Conservation (phyloP, 2,888 invertebrate species). For the Melieria crassipennis region DNA sequence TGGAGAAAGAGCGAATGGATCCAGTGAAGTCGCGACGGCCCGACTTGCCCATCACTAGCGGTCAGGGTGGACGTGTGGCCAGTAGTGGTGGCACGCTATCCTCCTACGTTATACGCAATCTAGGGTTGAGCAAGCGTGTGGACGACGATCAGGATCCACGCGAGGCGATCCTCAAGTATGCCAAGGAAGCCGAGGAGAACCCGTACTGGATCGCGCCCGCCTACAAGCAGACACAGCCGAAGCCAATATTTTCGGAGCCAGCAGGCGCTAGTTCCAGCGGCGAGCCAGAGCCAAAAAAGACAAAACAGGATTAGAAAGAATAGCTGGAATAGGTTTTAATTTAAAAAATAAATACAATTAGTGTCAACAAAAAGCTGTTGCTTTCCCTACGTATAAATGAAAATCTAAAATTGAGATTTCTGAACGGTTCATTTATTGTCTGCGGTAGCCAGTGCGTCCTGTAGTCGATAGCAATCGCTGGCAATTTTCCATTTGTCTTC, state of each 20-base stretch:
- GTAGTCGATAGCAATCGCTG: constrained; percentile 85
- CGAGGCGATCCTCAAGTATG: constrained; percentile 93
- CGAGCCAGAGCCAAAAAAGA: constrained; percentile 61
- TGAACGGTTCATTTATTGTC: constrained; percentile 21
- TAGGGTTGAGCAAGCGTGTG: constrained; percentile 91
- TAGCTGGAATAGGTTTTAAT: neutral
- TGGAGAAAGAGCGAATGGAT: constrained; percentile 90
- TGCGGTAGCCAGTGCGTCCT: constrained; percentile 66
- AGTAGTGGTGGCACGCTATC: constrained; percentile 92
- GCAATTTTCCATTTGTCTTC: constrained; percentile 95
- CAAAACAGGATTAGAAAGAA: constrained; percentile 53
- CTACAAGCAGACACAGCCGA: constrained; percentile 89
- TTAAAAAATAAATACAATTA: neutral
- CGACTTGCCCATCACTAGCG: constrained; percentile 88
- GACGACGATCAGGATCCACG: constrained; percentile 94
- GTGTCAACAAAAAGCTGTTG: constrained; percentile 6
- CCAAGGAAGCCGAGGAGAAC: constrained; percentile 94
- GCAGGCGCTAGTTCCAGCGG: constrained; percentile 13
- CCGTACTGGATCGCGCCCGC: constrained; percentile 97
- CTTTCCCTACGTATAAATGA: neutral
- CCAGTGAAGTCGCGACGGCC: constrained; percentile 85
- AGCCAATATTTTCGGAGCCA: constrained; percentile 72
- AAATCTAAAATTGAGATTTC: neutral
- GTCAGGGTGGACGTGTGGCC: constrained; percentile 92
- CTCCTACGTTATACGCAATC: constrained; percentile 94